These are phyloP conservation scores for Hucho hucho DNA, from an alignment of 2,113 vertebrate genomes.

Conservation along the genomic window DNA sequence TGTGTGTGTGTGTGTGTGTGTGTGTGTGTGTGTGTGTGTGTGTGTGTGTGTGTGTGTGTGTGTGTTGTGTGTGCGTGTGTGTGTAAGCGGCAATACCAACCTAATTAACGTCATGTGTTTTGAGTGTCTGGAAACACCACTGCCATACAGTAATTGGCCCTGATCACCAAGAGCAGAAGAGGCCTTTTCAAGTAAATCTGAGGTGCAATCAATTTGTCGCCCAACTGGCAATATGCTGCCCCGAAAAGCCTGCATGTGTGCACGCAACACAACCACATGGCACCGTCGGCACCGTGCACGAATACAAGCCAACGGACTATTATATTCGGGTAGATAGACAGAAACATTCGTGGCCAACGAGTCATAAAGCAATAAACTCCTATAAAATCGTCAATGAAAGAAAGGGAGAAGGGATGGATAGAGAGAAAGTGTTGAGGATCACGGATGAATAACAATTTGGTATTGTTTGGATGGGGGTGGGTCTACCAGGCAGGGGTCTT, in stretches of 20 bases:
- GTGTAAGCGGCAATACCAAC: background rate
- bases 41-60: background rate
- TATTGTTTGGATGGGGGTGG: background rate
- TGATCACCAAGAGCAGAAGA: conserved; percentile 44
- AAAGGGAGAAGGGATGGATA: conserved; percentile 9
- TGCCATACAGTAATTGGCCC: conserved; percentile 26
- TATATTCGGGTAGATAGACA: background rate
- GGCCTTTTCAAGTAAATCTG: conserved; percentile 47
- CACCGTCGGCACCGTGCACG: conserved; percentile 15
- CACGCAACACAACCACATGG: conserved; percentile 14
- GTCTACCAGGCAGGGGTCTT: background rate
- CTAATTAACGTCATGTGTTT: background rate
- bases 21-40: background rate
- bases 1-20: background rate
- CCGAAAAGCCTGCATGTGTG: conserved; percentile 31
- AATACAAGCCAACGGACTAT: conserved; percentile 47
- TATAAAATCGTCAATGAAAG: conserved; percentile 58
- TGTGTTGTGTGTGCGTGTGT: background rate
- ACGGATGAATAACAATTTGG: background rate
- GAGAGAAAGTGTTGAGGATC: conserved; percentile 1
- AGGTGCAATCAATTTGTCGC: conserved; percentile 62
- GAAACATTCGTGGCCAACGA: conserved; percentile 55
- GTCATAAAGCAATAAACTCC: conserved; percentile 71
- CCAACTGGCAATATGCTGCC: conserved; percentile 68
- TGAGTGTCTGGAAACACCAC: background rate